Evolutionary conservation across 2,113 vertebrate species (phyloP).

Genomic region (Theristicus caerulescens): DNA sequence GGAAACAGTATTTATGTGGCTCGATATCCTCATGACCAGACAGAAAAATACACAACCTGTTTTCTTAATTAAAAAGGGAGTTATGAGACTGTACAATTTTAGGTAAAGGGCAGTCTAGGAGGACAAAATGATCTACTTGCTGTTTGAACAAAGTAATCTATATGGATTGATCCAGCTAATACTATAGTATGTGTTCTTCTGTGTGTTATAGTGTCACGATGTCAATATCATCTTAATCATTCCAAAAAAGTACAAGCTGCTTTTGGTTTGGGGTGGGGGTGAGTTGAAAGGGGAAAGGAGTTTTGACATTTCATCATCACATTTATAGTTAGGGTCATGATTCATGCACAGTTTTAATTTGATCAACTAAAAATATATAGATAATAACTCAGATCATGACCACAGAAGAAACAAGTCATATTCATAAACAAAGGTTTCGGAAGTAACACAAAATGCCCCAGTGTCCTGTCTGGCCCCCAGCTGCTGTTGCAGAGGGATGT

Average conservation of each 20-base stretch:
- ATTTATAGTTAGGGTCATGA: background rate
- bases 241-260: background rate
- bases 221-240: background rate
- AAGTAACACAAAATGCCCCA: background rate
- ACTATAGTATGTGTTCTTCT: background rate
- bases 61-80: background rate
- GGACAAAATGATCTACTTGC: background rate
- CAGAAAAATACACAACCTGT: accelerated
- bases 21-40: background rate
- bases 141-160: background rate
- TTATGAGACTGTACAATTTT: background rate
- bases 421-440: background rate
- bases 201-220: background rate
- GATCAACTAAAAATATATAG: background rate
- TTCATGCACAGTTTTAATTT: background rate
- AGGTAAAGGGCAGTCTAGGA: background rate
- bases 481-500: background rate
- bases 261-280: background rate
- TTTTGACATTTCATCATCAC: background rate
- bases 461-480: background rate
- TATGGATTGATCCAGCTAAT: background rate
- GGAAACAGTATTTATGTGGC: background rate
- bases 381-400: background rate
- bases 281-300: background rate
- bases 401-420: background rate